Evolutionary conservation across 2,113 vertebrate species (phyloP).

Genomic region (Charina bottae): DNA sequence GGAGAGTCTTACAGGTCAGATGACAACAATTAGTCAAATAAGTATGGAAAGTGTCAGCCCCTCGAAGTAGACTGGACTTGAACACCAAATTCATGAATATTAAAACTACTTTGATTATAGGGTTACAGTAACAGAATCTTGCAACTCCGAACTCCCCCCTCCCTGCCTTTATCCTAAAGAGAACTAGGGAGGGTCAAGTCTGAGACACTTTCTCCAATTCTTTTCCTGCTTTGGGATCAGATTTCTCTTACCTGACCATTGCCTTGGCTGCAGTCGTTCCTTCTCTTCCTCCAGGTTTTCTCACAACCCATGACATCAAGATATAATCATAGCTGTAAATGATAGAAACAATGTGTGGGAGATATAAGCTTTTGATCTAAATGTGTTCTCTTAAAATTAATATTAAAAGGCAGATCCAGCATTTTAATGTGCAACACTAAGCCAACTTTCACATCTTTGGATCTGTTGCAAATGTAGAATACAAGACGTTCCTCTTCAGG

Average conservation of each 20-base stretch:
- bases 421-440: background rate
- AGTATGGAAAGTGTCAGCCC: background rate
- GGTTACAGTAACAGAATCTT: too few species aligned
- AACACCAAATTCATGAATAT: background rate
- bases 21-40: background rate
- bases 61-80: background rate
- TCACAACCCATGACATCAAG: background rate
- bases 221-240: background rate
- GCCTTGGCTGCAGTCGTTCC: background rate
- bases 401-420: slow-evolving; percentile 8
- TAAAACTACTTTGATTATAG: background rate
- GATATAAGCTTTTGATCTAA: slow-evolving; percentile 22
- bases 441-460: slow-evolving; percentile 20
- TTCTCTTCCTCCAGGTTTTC: background rate
- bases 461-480: slow-evolving; percentile 30
- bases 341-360: background rate
- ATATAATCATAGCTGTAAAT: background rate
- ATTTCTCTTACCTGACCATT: background rate
- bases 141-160: too few species aligned
- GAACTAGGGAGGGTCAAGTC: background rate
- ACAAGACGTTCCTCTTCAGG: slow-evolving; percentile 9
- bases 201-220: background rate
- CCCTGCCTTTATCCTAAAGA: background rate
- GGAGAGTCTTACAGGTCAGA: background rate
- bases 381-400: slow-evolving; percentile 25